phyloP scores from a whole-genome alignment of 2,113 vertebrate species.

The Chionomys nivalis region DNA sequence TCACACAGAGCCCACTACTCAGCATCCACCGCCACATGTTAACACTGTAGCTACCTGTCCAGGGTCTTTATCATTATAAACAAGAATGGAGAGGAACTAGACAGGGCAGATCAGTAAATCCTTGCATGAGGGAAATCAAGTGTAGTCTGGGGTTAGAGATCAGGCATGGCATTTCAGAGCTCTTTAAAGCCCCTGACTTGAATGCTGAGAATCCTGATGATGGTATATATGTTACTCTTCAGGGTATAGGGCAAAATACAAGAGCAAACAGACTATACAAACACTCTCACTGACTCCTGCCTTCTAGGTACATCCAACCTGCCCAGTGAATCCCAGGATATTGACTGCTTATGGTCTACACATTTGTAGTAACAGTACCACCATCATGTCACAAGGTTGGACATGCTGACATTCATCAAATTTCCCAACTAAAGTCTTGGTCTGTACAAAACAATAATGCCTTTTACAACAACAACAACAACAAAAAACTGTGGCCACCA shows the following conservation, averaged over 20 bases:
- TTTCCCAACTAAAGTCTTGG: neutral
- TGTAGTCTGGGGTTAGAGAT: neutral
- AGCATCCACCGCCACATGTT: neutral
- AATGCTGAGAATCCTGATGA: neutral
- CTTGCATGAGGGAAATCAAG: neutral
- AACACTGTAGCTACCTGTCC: neutral
- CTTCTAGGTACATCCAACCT: neutral
- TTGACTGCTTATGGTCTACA: neutral
- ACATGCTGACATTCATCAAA: neutral
- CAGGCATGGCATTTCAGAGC: neutral
- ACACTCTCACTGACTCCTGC: neutral
- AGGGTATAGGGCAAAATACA: slow-evolving; percentile 38
- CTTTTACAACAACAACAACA: neutral
- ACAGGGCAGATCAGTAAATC: neutral
- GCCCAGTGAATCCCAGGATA: neutral
- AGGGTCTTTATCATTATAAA: neutral
- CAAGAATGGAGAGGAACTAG: neutral
- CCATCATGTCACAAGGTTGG: neutral
- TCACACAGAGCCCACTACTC: neutral
- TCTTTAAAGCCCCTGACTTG: neutral
- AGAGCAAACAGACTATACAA: slow-evolving; percentile 3
- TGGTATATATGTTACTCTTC: neutral
- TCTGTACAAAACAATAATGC: neutral
- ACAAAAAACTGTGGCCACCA: neutral
- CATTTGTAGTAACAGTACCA: neutral